Evolutionary conservation across 2,888 invertebrate species (phyloP), one percentile per base, ranked within the genome.

Genomic region (Drosophila prolongata): DNA sequence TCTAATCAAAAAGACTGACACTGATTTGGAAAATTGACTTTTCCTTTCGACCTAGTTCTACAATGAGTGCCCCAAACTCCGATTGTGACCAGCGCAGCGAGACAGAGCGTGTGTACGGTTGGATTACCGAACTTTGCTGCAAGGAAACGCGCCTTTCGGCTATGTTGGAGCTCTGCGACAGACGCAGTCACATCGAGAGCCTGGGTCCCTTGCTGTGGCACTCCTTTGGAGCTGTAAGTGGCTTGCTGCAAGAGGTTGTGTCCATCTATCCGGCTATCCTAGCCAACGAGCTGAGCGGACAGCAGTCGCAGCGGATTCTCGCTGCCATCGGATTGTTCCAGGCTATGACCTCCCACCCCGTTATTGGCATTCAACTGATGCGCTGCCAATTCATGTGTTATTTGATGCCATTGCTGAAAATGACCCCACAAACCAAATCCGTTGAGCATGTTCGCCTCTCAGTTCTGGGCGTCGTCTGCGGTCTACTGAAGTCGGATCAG

Each of bases 131-230:
- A 13, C 44, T 76, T 14, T 64, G 76, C 50, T 43, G 37, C 24
- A 59, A 59, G 49, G 60, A 76, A 3, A 46, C 34, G 0, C 62
- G 76, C 2, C 24, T 54, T 0, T n/a, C n/a, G 19, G 77, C 76
- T 27, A 72, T 76, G 67, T n/a, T 49, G 19, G 77, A 72, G 55
- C 59, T 76, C 9, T 60, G 56, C 19, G 67, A 72, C 11, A 54
- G 58, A 3, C 73, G 77, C 9, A 24, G 19, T 11, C n/a, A 42
- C 8, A 30, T 76, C 10, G 57, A 54, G n/a, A 56, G 40, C 9
- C 19, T 76, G 19, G 76, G 77, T 9, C 67, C 64, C 6, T n/a
- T 76, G 34, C 49, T 76, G 1, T 76, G 76, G 76, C 62, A 76
- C 14, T 53, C 77, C 3, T 76, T 64, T 42, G 76, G 76, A 19